Evolutionary conservation across 1,140 invertebrate species (phyloP).

Genomic region (Hydropsyche tenuis): DNA sequence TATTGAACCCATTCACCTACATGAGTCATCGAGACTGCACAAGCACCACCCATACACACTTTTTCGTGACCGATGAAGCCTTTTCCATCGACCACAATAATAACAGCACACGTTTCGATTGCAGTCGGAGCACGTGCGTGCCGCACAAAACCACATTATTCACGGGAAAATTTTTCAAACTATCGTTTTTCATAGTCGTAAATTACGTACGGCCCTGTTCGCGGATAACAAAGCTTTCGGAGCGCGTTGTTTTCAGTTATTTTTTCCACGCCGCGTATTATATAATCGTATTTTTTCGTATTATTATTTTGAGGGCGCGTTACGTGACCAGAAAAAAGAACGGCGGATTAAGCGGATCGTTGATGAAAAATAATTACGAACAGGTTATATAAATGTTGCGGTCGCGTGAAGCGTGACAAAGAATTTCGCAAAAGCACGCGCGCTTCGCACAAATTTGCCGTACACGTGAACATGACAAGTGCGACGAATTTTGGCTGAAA

Average conservation of each 20-base stretch:
- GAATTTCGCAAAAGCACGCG: neutral
- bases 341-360: neutral
- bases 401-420: neutral
- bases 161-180: neutral
- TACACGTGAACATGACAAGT: neutral
- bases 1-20: too few relatives aligned
- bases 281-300: neutral
- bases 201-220: neutral
- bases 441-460: neutral
- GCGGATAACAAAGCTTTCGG: constrained; percentile 1
- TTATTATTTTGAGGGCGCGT: neutral
- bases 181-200: neutral
- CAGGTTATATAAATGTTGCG: neutral
- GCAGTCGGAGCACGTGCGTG: neutral
- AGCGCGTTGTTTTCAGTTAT: neutral
- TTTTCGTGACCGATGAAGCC: neutral
- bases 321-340: constrained; percentile 23
- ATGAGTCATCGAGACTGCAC: too few relatives aligned
- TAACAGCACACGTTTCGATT: neutral
- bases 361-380: constrained; percentile 28
- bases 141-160: neutral
- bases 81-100: too few relatives aligned
- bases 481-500: neutral
- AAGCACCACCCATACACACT: too few relatives aligned
- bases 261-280: neutral